Base-by-base conservation (phyloP, 92 coral and sea anemone genomes). In the Hydrozoanthus gracilis region DNA sequence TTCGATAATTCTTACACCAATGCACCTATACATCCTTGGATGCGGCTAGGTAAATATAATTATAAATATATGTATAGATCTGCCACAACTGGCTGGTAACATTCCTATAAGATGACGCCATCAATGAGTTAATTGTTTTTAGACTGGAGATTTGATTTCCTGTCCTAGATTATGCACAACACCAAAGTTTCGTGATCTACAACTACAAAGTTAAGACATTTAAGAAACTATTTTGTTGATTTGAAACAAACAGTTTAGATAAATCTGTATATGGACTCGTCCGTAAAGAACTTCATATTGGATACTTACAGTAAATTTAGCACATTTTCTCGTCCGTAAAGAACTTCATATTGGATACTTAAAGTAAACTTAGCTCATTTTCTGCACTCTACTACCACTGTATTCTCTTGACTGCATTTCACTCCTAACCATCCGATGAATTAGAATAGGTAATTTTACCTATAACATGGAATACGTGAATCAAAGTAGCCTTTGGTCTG, bases 1-100 rank as follows among this genome's bases (percentile, higher is more conserved):
- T 8, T 10, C 15, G 9, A 58, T 5, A 58, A 58, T 14, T 58
- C 16, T 16, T 11, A 9, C 15, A 58, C 0, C 5, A 58, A 11
- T 39, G 50, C 46, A 74, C 69, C 82, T 77, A 77, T 54, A 15
- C 65, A 55, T 44, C 67, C 51, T 62, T 7, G 69, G 69, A 52
- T 55, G 39, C 20, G 3, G 69, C 27, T 55, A 77, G 82, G 82
- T 77, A 49, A 77, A 35, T 55, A 56, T 56, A 77, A 51, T 10
- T 35, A 13, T 15, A 77, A 15, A 5, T 44, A 52, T n/a, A 39
- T 71, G 4, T 71, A 50, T 71, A 71, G 44, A 71, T 48, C 14
- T 44, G 10, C 12, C 46, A 15, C 39, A 27, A 27, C 10, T 10
- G 50, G 50, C 64, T 16, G 64, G 15, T 58, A 11, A 3, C 15